Percentiles rank a stretch among this genome's conserved stretches.
Evolutionary conservation across 1,140 invertebrate species (phyloP).

Genomic region (Akabosia matsudoensis): DNA sequence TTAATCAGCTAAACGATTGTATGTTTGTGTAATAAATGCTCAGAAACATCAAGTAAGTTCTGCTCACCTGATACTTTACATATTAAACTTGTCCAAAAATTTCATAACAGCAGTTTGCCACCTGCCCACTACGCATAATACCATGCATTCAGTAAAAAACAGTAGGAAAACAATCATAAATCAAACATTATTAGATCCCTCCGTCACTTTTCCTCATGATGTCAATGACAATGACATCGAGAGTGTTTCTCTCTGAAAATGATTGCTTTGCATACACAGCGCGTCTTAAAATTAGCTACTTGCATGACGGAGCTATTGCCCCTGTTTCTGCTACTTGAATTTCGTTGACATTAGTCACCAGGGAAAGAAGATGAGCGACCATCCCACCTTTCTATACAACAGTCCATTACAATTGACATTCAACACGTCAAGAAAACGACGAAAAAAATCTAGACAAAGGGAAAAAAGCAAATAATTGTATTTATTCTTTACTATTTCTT

Average conservation of each 20-base stretch:
- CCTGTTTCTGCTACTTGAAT: slow-evolving; percentile 5
- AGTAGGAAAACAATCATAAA: background rate
- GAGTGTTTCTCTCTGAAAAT: background rate
- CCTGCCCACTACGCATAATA: too few relatives aligned
- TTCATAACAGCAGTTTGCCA: too few relatives aligned
- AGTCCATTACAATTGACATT: background rate
- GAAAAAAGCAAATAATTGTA: background rate
- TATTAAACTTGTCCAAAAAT: too few relatives aligned
- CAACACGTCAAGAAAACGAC: background rate
- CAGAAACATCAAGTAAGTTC: too few relatives aligned
- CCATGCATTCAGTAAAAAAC: background rate
- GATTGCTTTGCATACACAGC: background rate
- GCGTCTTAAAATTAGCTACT: background rate
- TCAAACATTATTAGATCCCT: background rate
- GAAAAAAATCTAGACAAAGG: background rate
- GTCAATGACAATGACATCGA: slow-evolving; percentile 11
- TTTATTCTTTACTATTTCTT: background rate
- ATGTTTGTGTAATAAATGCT: background rate
- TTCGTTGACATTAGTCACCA: background rate
- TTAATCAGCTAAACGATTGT: too few relatives aligned
- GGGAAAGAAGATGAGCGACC: background rate
- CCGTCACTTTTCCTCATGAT: background rate
- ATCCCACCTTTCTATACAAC: background rate
- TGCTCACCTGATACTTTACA: too few relatives aligned
- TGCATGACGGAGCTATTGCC: background rate